Evolutionary conservation across 2,888 invertebrate genomes (phyloP), one percentile per base, ranked within the genome.

Genomic region (Syrphus vitripennis): DNA sequence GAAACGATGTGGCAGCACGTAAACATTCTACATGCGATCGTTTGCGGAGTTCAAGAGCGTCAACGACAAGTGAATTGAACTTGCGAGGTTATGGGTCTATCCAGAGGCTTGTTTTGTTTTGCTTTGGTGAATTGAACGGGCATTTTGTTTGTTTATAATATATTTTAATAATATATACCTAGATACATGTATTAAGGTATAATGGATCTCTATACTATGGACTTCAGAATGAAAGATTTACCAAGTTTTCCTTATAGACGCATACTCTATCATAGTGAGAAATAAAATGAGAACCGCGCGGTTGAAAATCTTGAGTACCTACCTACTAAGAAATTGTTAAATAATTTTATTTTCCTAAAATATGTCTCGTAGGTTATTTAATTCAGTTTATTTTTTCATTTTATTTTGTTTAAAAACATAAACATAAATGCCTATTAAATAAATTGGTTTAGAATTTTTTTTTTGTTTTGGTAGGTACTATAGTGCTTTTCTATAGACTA

Each of bases 41-140:
- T n/a, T 61, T 75, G 80, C 76, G 61, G 81, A 81, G 84, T 86
- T 86, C 84, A 86, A 86, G 84, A 86, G 81, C 84, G 84, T 45
- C 4, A 29, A 77, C 81, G 81, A 86, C 84, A 86, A 86, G 84
- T 86, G 84, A 86, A 86, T 81, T 86, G 84, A 86, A 86, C 81
- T 86, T 86, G 77, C 71, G 77, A 72, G 84, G 84, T 86, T 86
- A 86, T 81, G 77, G 81, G 76, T 81, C 72, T 81, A 81, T 77
- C 61, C 84, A 80, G 70, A 80, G 70, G 75, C 29, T 50, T 59
- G 21, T 74, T 45, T 55, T 50, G 19, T 69, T 69, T 61, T 37
- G 50, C 34, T 48, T 72, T 72, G 31, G 16, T 45, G 42, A 59
- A 59, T 71, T 71, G 31, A 71, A 31, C 29, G 42, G 12, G 3